A percentile compares a stretch with the other conserved stretches of the same genome.
Conservation (phyloP, 2,797 vertebrate species). For the Phylloscopus collybita region DNA sequence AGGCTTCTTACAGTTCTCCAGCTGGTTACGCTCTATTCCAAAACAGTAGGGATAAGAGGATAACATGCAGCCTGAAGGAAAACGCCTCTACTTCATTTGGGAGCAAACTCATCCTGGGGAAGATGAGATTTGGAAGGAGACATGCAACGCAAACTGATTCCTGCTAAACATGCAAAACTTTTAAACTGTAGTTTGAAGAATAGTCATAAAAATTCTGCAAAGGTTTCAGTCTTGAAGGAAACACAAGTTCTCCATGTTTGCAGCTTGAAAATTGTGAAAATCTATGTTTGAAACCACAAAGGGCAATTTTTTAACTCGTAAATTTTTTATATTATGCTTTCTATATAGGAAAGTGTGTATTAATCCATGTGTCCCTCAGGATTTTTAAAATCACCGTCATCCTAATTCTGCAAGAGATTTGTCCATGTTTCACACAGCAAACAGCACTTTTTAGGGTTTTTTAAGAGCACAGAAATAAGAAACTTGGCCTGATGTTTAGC, state of each 20-base stretch:
- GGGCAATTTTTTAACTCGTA: not conserved
- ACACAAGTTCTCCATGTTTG: not conserved
- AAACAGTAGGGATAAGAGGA: constrained; percentile 99
- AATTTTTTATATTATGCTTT: not conserved
- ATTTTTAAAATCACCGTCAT: not conserved
- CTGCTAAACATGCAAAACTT: constrained; percentile 75
- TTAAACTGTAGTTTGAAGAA: constrained; percentile 68
- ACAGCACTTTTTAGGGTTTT: not conserved
- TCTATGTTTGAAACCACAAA: not conserved
- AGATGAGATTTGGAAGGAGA: constrained; percentile 77
- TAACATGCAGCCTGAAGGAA: constrained; percentile 91
- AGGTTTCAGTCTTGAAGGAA: constrained; percentile 4
- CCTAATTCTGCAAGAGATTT: not conserved
- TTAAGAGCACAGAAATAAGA: not conserved
- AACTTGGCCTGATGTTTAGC: not conserved
- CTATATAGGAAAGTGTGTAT: not conserved
- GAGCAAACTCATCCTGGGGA: constrained; percentile 79
- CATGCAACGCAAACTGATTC: constrained; percentile 70
- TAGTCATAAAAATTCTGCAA: constrained; percentile 41
- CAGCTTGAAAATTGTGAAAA: not conserved
- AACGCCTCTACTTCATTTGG: constrained; percentile 81
- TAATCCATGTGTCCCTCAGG: not conserved
- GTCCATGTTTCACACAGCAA: not conserved
- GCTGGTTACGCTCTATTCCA: constrained; percentile 98
- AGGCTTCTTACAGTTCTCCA: constrained; percentile 99